Percentiles rank a stretch among this genome's conserved stretches.
These are phyloP conservation scores for Sturnira hondurensis DNA, from an alignment of 2,113 vertebrate genomes.

Conservation along the genomic window DNA sequence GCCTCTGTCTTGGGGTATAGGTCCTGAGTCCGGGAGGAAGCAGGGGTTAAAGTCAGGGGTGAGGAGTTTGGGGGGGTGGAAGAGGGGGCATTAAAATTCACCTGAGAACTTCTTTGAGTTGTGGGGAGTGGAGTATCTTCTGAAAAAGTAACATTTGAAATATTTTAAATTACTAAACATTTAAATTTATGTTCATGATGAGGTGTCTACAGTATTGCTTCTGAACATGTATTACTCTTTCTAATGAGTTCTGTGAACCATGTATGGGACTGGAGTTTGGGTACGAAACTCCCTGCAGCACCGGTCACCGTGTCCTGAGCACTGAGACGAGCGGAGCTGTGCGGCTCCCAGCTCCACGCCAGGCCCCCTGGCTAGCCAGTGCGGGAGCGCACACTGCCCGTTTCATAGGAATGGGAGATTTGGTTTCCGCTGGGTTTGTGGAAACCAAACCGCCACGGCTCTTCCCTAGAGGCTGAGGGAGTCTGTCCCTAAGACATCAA, in stretches of 20 bases:
- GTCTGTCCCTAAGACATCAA: background rate
- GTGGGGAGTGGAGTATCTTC: background rate
- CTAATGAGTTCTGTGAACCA: background rate
- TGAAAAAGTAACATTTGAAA: background rate
- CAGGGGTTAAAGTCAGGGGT: background rate
- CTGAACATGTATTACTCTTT: background rate
- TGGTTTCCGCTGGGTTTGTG: background rate
- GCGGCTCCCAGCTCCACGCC: background rate
- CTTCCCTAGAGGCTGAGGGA: background rate
- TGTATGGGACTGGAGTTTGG: background rate
- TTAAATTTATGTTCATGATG: background rate
- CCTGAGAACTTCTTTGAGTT: background rate
- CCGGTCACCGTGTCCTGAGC: background rate
- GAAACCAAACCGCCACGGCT: background rate
- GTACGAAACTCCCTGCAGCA: background rate
- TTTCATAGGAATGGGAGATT: background rate
- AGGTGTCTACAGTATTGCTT: background rate
- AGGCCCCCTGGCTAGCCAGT: too few relatives aligned
- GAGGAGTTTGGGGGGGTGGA: background rate
- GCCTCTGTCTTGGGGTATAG: background rate
- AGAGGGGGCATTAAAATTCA: background rate
- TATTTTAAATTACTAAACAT: background rate
- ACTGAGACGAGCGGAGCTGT: background rate
- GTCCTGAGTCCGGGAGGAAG: background rate
- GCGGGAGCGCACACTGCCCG: accelerated